Evolutionary conservation across 2,888 invertebrate species (phyloP).

Genomic region (Blomia tropicalis): DNA sequence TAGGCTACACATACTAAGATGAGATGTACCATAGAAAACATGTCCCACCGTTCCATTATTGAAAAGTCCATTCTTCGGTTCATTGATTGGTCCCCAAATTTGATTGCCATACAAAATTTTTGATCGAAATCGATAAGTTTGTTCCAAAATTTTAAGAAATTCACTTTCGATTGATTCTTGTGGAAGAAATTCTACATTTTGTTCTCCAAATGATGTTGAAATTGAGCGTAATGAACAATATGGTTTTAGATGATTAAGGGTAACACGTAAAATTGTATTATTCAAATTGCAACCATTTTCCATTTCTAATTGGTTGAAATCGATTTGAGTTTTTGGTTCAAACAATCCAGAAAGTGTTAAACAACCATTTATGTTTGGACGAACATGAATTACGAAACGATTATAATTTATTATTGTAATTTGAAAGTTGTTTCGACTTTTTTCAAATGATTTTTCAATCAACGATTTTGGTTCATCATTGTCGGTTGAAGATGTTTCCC

Average conservation of each 20-base stretch:
- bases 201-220: not conserved
- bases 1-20: not conserved
- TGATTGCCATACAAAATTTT: not conserved
- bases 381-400: too few relatives aligned
- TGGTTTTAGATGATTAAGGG: not conserved
- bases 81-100: not conserved
- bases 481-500: too few relatives aligned
- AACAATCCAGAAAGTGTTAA: not conserved
- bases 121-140: not conserved
- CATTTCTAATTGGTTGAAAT: not conserved
- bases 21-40: not conserved
- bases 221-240: not conserved
- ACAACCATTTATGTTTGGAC: too few relatives aligned
- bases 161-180: not conserved
- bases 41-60: not conserved
- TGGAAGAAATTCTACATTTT: too few relatives aligned
- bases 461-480: too few relatives aligned
- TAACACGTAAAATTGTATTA: not conserved
- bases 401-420: too few relatives aligned
- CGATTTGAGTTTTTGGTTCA: not conserved
- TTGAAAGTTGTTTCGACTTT: too few relatives aligned
- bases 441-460: too few relatives aligned
- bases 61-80: not conserved
- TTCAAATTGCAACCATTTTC: not conserved
- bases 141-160: not conserved